Evolutionary conservation across 2,113 vertebrate genomes (phyloP), one percentile per base, ranked within the genome.

Genomic region (Dryoscopus gambensis): DNA sequence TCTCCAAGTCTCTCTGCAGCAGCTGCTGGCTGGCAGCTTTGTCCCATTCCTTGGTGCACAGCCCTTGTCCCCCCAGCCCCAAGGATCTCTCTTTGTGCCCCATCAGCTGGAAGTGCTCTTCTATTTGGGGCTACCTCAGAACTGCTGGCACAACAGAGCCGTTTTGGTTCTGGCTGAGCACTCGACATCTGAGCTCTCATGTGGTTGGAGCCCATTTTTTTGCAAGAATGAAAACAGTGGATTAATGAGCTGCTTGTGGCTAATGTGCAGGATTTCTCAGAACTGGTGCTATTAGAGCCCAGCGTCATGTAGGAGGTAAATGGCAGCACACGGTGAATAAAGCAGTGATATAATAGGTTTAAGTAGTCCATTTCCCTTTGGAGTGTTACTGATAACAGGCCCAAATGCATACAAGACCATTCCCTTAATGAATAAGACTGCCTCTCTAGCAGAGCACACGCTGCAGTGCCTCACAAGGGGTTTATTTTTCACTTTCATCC

Each of bases 301-400:
- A 79, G 76, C 77, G 20, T 86, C 93, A 93, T 65, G 94, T 91
- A 90, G 81, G 92, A 96, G 95, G 93, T 94, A 95, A 97, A 94
- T 93, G 82, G 94, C 96, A 90, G 37, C 79, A 86, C 90, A 95
- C 77, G 25, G 95, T 91, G 93, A 97, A 97, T 94, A 97, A 96
- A 97, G 93, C 91, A 91, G 89, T 83, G 90, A 95, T 96, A 96
- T 97, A 93, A 96, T 84, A 92, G 95, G 88, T 95, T 97, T 97
- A 97, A 97, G 97, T 96, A 98, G 93, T 91, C 94, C 92, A 95
- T 97, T 98, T 98, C 96, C 95, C 94, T 94, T 95, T 97, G 93
- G 97, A 96, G 95, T 90, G 95, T 96, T 95, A 64, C 86, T 89
- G 96, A 96, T 84, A 89, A 95, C 95, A 95, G 91, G 81, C 47